Evolutionary conservation across 2,888 invertebrate genomes (phyloP), one percentile per base, ranked within the genome.

Genomic region (Meiosimyza platycephala): DNA sequence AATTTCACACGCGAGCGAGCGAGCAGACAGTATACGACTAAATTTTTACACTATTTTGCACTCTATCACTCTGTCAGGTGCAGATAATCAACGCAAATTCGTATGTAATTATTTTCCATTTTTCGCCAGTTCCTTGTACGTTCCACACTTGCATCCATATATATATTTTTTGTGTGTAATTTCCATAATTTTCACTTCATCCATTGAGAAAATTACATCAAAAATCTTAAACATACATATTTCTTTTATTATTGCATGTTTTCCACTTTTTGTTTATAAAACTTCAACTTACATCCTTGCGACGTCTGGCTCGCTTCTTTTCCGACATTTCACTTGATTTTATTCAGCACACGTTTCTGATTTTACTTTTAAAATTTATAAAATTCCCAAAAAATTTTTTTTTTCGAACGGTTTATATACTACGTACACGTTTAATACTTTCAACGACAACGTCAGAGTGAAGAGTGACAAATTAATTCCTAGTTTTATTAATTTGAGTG

Each of bases 301-400:
- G 87, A 72, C 85, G 85, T 76, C 87, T 84, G 67, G 85, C 79
- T 73, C 84, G 82, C 78, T 84, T 87, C 79, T 85, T 87, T 74
- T 87, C 87, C 62, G 87, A 87, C 87, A 87, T 87, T 81, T 55
- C 65, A 16, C 28, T n/a, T 22, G 22, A 22, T 22, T 16, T 67
- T 54, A 51, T 7, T 62, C 64, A 72, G 63, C 62, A 69, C 64
- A 50, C 71, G 74, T 72, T 76, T 75, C 59, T 74, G 40, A 62
- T 73, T 63, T 73, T 66, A 72, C 60, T 67, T 60, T 67, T 50
- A 55, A 52, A 48, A 57, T 72, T 66, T 66, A 65, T 72, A 63
- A 63, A 72, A 22, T 68, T 55, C 15, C 67, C 65, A 16, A 50
- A 7, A 12, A 55, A 54, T 50, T 48, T 57, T 40, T 69, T 5